Evolutionary conservation across 2,113 vertebrate species (phyloP).

Genomic region (Calyptomena viridis): DNA sequence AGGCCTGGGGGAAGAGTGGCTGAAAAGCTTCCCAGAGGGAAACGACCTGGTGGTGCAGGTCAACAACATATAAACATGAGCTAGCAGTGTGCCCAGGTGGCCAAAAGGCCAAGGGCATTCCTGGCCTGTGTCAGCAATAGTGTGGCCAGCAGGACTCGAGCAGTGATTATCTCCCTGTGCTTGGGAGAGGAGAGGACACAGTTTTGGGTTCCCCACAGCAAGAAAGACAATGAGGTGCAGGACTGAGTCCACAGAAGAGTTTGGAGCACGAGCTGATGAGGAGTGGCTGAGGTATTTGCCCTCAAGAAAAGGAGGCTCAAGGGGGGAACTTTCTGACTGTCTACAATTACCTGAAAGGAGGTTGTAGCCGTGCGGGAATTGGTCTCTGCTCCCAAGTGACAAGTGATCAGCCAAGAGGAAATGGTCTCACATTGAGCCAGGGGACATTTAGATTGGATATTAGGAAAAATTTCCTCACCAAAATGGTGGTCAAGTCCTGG

Average conservation of each 20-base stretch:
- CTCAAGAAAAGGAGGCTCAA: neutral
- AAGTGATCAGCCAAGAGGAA: accelerated
- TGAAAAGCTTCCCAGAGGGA: neutral
- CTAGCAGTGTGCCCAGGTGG: neutral
- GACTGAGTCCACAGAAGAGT: neutral
- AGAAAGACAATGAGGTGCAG: neutral
- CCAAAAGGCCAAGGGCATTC: neutral
- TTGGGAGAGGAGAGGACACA: neutral
- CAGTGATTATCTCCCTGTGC: neutral
- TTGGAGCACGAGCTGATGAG: neutral
- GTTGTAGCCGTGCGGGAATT: neutral
- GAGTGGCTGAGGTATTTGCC: accelerated
- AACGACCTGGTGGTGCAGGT: too few species aligned
- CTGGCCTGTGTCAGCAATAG: too few species aligned
- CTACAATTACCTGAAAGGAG: neutral
- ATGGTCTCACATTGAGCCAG: neutral
- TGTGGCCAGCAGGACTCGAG: neutral
- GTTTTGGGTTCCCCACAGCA: neutral
- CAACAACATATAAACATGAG: neutral
- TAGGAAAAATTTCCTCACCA: neutral
- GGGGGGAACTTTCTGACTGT: neutral
- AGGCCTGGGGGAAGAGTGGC: neutral
- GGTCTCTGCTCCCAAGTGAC: neutral
- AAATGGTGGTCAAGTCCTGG: neutral
- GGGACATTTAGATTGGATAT: neutral